Evolutionary conservation across 64 coral and sea anemone species (phyloP), one percentile per base, ranked within the genome.

Genomic region (Pachyseris speciosa): DNA sequence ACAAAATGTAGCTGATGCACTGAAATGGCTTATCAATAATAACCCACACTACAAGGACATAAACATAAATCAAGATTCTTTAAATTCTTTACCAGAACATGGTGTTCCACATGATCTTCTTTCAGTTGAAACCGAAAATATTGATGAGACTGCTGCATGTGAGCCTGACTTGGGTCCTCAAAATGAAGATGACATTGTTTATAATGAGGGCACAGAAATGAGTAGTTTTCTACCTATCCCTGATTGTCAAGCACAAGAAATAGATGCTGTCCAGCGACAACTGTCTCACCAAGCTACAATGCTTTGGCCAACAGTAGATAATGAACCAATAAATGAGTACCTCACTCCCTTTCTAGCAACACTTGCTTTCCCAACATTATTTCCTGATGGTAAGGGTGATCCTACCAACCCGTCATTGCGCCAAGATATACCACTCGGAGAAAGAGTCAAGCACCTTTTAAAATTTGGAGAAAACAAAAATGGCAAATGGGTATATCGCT

Each of bases 401-500:
- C 50, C 50, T 53, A 53, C 50, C 50, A 53, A 53, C 50, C 50
- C 50, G 50, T 53, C 50, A 53, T 53, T 53, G 50, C 50, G 50
- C 50, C 50, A 17, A 53, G 50, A 53, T 53, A 53, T 53, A 53
- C 50, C 50, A 53, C 50, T 83, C 51, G 29, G 49, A 59, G 78
- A 83, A 83, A 83, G 78, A 83, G 55, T 83, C 49, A 83, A 83
- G 36, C 78, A 83, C 51, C 78, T 83, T 83, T 83, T 83, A 60
- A 83, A 83, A 83, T 58, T 63, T 58, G 36, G 52, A 64, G 78
- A 83, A 84, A 84, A 84, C 59, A 84, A 84, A 86, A 49, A 86
- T 69, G 84, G 84, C 66, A 86, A 51, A 86, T 86, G 84, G 84
- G 64, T 86, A 50, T 86, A 86, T 72, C 84, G 65, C 64, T 86